Base-by-base conservation (phyloP, 2,888 invertebrate genomes). In the Ophraella communa region DNA sequence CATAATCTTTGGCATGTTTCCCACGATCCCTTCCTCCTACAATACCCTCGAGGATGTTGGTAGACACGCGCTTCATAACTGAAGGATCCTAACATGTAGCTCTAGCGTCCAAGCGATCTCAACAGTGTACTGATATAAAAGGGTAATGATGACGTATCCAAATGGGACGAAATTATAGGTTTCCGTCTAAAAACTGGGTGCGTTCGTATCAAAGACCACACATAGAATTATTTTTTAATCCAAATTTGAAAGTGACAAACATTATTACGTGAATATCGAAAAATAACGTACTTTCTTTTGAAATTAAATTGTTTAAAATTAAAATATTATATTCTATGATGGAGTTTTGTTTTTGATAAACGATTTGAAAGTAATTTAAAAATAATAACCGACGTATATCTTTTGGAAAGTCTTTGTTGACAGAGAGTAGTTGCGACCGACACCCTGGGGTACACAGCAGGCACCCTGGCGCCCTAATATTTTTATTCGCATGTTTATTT, bases 41-140 rank as follows among this genome's bases (percentile, higher is more conserved):
- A 76, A n/a, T 78, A 77, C 79, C 80, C 80, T 75, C 74, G 73
- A 77, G 80, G 79, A 77, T 77, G 78, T 77, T 75, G 77, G 77
- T 77, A 78, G 80, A 80, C 80, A 80, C 80, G 80, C 80, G 80
- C 78, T 76, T 71, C 63, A 62, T 59, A 68, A 54, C 53, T 60
- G 63, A 62, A 62, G 65, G 65, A 57, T 65, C 59, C 58, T 20
- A 47, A 56, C 60, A 59, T 59, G 64, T 66, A 58, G 62, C 59
- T 42, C 49, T 24, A 35, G 39, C 59, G 59, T 52, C 51, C 49
- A 39, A 35, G 39, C 59, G 59, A 60, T 60, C 30, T 30, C 60
- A 52, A 42, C 52, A 45, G 42, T 52, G n/a, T n/a, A 44, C 60
- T 24, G 44, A 30, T 44, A 39, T 14, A 60, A 60, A n/a, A 60